Percentiles rank a stretch among this genome's conserved stretches.
Evolutionary conservation across 92 coral and sea anemone species (phyloP).

Genomic region (Zoanthus gigantus): DNA sequence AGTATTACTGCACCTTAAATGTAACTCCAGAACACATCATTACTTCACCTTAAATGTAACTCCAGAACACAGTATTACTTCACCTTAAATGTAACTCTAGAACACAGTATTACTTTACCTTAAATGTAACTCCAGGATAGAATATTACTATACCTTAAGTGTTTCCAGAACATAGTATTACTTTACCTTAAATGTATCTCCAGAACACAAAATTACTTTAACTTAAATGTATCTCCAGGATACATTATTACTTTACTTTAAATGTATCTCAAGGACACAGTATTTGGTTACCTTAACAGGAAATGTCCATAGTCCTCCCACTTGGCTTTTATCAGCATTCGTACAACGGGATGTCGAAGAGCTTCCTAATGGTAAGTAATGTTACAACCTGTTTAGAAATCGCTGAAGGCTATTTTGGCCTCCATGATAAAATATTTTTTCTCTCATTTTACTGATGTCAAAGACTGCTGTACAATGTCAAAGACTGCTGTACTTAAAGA

Average conservation of each 20-base stretch:
- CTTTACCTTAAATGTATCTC: background rate
- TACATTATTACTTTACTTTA: background rate
- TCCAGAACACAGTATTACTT: too few species aligned
- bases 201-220: too few species aligned
- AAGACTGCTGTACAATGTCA: too few species aligned
- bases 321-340: slow-evolving; percentile 82
- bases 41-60: background rate
- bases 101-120: too few species aligned
- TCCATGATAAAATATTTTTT: too few species aligned
- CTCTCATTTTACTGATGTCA: too few species aligned
- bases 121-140: background rate
- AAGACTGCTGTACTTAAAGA: too few species aligned
- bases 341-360: slow-evolving; percentile 83
- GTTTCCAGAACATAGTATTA: background rate
- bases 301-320: slow-evolving; percentile 80
- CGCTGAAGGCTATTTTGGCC: too few species aligned
- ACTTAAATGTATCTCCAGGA: background rate
- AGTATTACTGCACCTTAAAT: background rate
- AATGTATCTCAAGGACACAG: background rate
- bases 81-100: too few species aligned
- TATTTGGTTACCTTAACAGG: slow-evolving; percentile 60
- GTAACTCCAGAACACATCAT: background rate
- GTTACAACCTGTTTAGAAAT: too few species aligned
- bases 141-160: too few species aligned
- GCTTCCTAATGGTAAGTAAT: slow-evolving; percentile 65